These are phyloP conservation scores for Enteromius afrohamiltoni DNA, from an alignment of 2,797 vertebrate species.

Conservation along the genomic window DNA sequence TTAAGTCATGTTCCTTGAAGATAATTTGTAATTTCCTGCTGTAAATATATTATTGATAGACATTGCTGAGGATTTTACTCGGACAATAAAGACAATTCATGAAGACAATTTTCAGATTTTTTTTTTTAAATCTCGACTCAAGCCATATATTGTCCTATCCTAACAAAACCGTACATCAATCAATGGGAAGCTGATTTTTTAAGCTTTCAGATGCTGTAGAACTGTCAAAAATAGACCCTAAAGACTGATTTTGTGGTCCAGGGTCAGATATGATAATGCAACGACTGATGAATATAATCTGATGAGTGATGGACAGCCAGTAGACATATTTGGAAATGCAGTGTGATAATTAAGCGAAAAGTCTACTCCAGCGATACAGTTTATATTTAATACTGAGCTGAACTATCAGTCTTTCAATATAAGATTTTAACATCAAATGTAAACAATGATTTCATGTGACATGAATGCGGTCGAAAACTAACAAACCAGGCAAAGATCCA, in stretches of 20 bases:
- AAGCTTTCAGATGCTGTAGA: no score
- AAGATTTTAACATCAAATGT: constrained; percentile 13
- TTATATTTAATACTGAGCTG: background rate
- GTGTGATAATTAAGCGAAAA: background rate
- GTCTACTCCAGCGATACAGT: background rate
- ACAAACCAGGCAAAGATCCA: constrained; percentile 7
- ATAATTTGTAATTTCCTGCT: background rate
- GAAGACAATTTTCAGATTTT: no score
- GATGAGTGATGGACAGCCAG: background rate
- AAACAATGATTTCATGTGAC: constrained; percentile 14
- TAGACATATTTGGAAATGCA: constrained; percentile 9
- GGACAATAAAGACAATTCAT: no score
- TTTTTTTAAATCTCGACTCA: no score
- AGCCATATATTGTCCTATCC: no score
- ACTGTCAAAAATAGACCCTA: background rate
- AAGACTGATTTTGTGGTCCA: constrained; percentile 2
- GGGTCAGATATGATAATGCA: background rate
- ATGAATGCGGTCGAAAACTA: background rate
- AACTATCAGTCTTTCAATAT: constrained; percentile 1
- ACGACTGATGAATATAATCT: background rate
- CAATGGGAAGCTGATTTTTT: no score
- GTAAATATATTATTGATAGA: background rate
- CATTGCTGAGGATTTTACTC: no score
- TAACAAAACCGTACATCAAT: no score
- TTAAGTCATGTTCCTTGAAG: background rate